Evolutionary conservation across 1,140 invertebrate species (phyloP).

Genomic region (Zaprionus ghesquierei): DNA sequence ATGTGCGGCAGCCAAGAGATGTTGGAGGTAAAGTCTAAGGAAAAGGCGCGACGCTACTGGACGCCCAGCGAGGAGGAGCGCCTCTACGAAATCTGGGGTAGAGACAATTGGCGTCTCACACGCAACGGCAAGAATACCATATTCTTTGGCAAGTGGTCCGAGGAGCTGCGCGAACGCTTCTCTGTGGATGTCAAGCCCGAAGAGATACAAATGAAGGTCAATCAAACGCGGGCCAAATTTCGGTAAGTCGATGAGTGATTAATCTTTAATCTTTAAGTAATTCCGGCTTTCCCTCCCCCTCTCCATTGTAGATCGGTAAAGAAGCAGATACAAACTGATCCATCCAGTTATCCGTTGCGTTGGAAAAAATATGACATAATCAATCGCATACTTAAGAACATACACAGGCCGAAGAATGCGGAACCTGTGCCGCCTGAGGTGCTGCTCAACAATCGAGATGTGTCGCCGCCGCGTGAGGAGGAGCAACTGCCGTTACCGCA

Average conservation of each 20-base stretch:
- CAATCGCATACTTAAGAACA: conserved; percentile 70
- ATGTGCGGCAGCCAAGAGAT: conserved; percentile 64
- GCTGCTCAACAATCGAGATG: conserved; percentile 69
- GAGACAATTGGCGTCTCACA: conserved; percentile 76
- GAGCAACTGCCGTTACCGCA: conserved; percentile 26
- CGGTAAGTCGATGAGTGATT: conserved; percentile 37
- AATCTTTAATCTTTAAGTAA: background rate
- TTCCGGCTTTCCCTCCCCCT: no score
- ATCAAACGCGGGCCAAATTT: conserved; percentile 76
- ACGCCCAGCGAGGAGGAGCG: conserved; percentile 73
- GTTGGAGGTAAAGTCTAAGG: conserved; percentile 58
- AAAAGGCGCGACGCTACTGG: conserved; percentile 76
- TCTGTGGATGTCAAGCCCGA: conserved; percentile 72
- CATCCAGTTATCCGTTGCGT: conserved; percentile 48
- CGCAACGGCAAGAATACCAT: conserved; percentile 75
- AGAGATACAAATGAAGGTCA: conserved; percentile 78
- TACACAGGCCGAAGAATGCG: conserved; percentile 72
- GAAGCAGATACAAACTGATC: conserved; percentile 57
- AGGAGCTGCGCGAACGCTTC: conserved; percentile 67
- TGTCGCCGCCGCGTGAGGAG: conserved; percentile 62
- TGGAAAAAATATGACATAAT: conserved; percentile 78
- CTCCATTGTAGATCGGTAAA: conserved; percentile 56
- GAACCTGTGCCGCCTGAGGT: conserved; percentile 69
- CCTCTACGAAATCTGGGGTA: conserved; percentile 76
- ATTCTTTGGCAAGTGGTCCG: conserved; percentile 70